Conservation (phyloP, 2,797 vertebrate species). For the Spheniscus humboldti region DNA sequence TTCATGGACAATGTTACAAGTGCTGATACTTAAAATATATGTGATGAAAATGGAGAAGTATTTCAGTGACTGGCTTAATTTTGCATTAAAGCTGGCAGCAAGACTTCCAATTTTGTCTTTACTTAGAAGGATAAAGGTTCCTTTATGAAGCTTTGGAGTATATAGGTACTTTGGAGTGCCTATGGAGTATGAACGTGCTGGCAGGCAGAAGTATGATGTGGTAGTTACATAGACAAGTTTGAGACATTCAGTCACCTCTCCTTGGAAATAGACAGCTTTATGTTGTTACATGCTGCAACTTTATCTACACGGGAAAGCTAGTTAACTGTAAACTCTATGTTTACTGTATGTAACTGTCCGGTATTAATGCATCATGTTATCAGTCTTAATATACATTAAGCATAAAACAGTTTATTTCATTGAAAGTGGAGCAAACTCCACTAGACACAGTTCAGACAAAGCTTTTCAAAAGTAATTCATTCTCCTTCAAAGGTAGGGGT, state of each 20-base stretch:
- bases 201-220: neutral
- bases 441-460: neutral
- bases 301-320: neutral
- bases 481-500: neutral
- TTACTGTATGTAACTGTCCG: neutral
- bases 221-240: neutral
- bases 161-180: neutral
- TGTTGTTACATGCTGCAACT: neutral
- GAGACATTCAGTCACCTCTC: neutral
- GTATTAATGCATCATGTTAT: neutral
- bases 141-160: neutral
- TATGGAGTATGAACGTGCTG: neutral
- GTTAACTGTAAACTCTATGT: neutral
- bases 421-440: neutral
- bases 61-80: neutral
- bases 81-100: neutral
- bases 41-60: neutral
- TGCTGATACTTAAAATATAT: neutral
- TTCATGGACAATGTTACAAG: neutral
- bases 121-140: neutral
- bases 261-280: neutral
- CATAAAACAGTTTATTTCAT: neutral
- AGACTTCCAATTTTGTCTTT: neutral
- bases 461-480: neutral
- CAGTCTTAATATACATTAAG: neutral